Percentiles rank a stretch among this genome's conserved stretches.
These are phyloP conservation scores for Stegostoma tigrinum DNA, from an alignment of 2,113 vertebrate species.

Conservation along the genomic window DNA sequence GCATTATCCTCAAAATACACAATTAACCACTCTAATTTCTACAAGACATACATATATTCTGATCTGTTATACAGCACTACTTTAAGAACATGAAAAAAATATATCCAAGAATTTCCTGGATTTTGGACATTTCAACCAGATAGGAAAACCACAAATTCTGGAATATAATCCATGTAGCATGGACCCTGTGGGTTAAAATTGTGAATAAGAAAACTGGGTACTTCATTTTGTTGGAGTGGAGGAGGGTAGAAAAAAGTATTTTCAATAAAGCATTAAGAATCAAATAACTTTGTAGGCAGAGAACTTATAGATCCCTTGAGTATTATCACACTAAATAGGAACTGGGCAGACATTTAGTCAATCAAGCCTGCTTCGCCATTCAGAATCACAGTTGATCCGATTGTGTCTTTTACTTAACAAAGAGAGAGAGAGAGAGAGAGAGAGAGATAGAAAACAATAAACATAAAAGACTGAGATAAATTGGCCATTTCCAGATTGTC, in stretches of 20 bases:
- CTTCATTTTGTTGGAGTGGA: too few species aligned
- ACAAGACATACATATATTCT: background rate
- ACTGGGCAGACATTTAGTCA: too few species aligned
- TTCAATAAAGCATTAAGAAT: too few species aligned
- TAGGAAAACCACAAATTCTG: background rate
- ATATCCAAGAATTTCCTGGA: background rate
- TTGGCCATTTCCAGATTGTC: background rate
- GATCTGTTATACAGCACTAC: background rate
- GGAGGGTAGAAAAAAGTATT: too few species aligned
- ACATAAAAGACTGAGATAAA: background rate
- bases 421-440: background rate
- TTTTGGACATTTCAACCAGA: background rate
- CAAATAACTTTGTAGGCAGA: too few species aligned
- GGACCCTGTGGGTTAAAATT: too few species aligned
- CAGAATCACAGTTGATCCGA: too few species aligned
- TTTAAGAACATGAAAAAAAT: background rate
- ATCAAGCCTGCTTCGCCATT: too few species aligned
- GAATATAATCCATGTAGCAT: too few species aligned
- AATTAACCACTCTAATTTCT: background rate
- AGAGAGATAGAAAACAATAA: background rate
- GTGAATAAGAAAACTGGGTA: too few species aligned
- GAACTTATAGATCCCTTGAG: too few species aligned
- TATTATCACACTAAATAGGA: too few species aligned
- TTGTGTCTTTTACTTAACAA: background rate
- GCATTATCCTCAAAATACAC: background rate